Evolutionary conservation across 2,888 invertebrate genomes (phyloP).

Genomic region (Dysmachus trigonus): DNA sequence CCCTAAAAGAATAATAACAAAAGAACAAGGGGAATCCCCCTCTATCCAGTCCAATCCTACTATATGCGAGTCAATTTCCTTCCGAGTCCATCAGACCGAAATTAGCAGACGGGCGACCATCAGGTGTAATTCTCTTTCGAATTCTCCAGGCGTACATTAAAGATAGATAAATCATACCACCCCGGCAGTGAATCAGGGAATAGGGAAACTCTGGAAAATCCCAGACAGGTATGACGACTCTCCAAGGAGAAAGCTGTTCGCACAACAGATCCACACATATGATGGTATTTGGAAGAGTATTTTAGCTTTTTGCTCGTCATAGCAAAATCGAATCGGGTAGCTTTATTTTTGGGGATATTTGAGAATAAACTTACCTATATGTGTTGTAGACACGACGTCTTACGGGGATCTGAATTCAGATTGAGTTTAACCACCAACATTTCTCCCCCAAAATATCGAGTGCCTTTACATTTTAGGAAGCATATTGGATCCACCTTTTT

Average conservation of each 20-base stretch:
- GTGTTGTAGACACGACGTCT: neutral
- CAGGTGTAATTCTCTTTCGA: constrained; percentile 28
- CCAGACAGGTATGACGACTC: constrained; percentile 1
- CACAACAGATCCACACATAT: neutral
- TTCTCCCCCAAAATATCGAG: neutral
- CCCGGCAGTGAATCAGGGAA: constrained; percentile 39
- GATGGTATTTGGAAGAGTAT: neutral
- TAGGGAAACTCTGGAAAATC: neutral
- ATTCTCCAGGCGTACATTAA: constrained; percentile 44
- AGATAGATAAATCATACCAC: constrained; percentile 44
- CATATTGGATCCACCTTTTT: neutral
- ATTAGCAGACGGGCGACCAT: constrained; percentile 20
- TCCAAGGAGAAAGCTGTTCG: neutral
- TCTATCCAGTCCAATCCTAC: neutral
- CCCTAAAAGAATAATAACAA: neutral
- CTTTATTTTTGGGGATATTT: neutral
- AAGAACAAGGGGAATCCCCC: neutral
- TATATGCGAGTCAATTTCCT: neutral
- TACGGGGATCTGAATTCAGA: neutral
- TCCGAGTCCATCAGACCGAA: neutral
- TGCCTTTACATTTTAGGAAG: neutral
- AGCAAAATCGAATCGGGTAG: neutral
- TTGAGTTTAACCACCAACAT: neutral
- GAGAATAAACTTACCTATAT: neutral
- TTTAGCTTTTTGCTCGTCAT: neutral